phyloP scores from a whole-genome alignment of 2,797 vertebrate genomes.

The Neopelma chrysocephalum region DNA sequence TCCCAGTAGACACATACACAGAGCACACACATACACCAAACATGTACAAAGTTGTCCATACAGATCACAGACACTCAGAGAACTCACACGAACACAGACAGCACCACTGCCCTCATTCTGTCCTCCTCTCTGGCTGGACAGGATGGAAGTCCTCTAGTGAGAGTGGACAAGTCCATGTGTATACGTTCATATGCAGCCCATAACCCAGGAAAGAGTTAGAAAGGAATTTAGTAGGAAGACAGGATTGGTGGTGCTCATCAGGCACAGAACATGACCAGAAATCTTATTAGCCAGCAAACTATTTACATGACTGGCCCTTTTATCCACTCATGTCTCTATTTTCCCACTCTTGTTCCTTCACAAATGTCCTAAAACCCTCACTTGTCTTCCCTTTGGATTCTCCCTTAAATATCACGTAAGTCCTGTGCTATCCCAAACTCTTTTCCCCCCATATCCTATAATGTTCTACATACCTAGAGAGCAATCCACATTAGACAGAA shows the following conservation, averaged over 20 bases:
- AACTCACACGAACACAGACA: background rate
- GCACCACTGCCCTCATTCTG: background rate
- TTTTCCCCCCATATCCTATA: background rate
- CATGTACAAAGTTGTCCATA: background rate
- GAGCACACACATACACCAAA: background rate
- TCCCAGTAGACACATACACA: background rate
- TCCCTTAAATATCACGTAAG: background rate
- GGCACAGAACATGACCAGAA: background rate
- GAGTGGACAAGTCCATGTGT: fast-evolving
- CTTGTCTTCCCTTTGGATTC: background rate
- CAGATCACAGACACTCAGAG: background rate
- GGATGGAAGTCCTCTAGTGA: background rate
- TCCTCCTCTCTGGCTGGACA: background rate
- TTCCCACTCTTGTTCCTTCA: background rate
- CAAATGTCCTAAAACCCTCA: background rate
- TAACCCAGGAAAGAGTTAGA: background rate
- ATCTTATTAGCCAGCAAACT: background rate
- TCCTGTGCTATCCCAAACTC: background rate
- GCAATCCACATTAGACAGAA: background rate
- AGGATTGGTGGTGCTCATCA: background rate
- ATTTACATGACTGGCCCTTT: background rate
- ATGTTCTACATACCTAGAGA: background rate
- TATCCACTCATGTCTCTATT: background rate
- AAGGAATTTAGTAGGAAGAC: background rate
- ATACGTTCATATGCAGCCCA: background rate